Base-by-base conservation (phyloP, 2,113 vertebrate genomes). In the Microcebus tavaratra region DNA sequence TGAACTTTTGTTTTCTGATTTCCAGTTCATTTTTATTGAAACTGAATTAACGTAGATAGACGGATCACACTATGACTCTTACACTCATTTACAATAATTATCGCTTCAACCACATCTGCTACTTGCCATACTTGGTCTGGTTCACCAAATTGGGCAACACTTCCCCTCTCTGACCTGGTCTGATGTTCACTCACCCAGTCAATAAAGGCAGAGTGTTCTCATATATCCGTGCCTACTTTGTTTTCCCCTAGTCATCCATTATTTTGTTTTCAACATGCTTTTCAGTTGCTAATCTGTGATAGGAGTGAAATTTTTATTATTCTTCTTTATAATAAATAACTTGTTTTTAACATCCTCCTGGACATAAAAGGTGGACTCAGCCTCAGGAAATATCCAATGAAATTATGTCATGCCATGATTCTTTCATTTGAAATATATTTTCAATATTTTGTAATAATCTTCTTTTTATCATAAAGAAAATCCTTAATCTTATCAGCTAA, bases 401-500 rank as follows among this genome's bases (percentile, higher is more conserved):
- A 89, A 59, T 9, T 12, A 82, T 59, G 45, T 21, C 23, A 82
- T 21, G 67, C 2, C 15, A 65, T 90, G 76, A 29, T 8, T 89
- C 42, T 92, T 84, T 91, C 72, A 63, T 63, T 63, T 63, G 27
- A 63, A 63, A 63, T 84, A 42, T 36, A 82, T 70, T 96, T 89
- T 42, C 36, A 84, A 75, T 65, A 88, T 90, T 89, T 72, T 89
- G 39, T 31, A 94, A 90, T 94, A 93, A 91, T 75, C 53, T 90
- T 55, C 23, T 79, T 96, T 95, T 73, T 82, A 84, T 92, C 67
- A 93, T 79, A 89, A 96, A 55, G 18, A 85, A 93, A 88, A 76
- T 50, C 63, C 20, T 97, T 94, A 97, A 97, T 53, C 83, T 61
- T 96, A 57, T 92, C 89, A 82, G 21, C 42, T 93, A 97, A 98